Conservation (phyloP, 2,888 invertebrate genomes). For the Belgica antarctica region DNA sequence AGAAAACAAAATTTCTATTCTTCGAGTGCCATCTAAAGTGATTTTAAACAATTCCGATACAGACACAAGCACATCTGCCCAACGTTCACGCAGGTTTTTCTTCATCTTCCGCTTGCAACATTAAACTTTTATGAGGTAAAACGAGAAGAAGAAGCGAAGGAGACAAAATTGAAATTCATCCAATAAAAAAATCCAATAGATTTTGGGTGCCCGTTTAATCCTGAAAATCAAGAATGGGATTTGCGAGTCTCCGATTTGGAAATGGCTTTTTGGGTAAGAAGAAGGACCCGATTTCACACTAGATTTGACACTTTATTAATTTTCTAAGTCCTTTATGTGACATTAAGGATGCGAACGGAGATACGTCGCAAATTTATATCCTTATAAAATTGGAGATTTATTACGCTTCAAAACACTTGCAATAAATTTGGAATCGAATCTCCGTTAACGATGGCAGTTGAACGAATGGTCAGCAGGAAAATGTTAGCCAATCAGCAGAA, state of each 20-base stretch:
- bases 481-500: too few species aligned
- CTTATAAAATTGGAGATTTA: slow-evolving; percentile 22
- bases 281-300: slow-evolving; percentile 37
- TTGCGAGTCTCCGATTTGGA: not conserved
- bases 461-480: not conserved
- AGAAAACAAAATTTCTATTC: not conserved
- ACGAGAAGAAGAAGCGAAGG: too few species aligned
- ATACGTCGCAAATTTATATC: slow-evolving; percentile 9
- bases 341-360: slow-evolving; percentile 3
- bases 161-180: slow-evolving; percentile 25
- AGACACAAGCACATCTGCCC: not conserved
- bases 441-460: slow-evolving; percentile 4
- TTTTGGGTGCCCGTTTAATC: not conserved
- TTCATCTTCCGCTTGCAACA: not conserved
- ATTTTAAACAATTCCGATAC: not conserved
- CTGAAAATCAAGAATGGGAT: slow-evolving; percentile 12
- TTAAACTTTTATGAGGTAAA: slow-evolving; percentile 25
- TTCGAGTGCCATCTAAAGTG: not conserved
- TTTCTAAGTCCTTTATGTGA: slow-evolving; percentile 17
- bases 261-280: not conserved
- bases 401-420: slow-evolving; percentile 19
- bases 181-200: slow-evolving; percentile 1
- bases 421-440: slow-evolving; percentile 16
- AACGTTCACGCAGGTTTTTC: not conserved
- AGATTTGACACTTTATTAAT: slow-evolving; percentile 43